A percentile compares a stretch with the other conserved stretches of the same genome.
Conservation (phyloP, 2,797 vertebrate genomes). For the Potorous gilbertii region DNA sequence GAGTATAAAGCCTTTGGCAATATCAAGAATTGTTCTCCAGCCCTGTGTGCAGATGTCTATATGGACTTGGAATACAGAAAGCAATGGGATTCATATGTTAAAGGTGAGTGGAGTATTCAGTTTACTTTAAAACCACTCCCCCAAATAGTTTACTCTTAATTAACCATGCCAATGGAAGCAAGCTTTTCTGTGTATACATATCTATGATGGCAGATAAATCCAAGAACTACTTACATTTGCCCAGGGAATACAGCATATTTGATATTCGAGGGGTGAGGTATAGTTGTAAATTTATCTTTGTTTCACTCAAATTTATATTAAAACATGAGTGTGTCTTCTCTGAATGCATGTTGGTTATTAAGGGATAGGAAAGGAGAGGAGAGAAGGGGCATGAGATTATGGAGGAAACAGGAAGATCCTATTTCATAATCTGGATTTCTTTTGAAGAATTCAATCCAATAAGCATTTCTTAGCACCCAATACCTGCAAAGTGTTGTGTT, state of each 20-base stretch:
- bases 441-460: not conserved
- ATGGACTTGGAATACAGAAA: constrained; percentile 94
- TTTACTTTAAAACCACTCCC: not conserved
- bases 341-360: not conserved
- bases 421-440: not conserved
- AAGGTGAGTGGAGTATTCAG: constrained; percentile 86
- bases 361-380: not conserved
- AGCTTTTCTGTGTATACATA: not conserved
- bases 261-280: not conserved
- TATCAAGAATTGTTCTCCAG: constrained; percentile 85
- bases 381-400: not conserved
- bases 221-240: not conserved
- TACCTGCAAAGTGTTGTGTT: not conserved
- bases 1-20: constrained; percentile 92
- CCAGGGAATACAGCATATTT: not conserved
- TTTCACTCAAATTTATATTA: not conserved
- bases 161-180: not conserved
- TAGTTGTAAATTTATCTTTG: not conserved
- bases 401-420: not conserved
- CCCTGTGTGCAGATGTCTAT: constrained; percentile 91
- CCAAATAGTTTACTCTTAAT: not conserved
- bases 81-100: constrained; percentile 92
- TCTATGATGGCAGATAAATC: not conserved
- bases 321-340: not conserved
- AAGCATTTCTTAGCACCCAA: not conserved